A percentile compares a stretch with the other conserved stretches of the same genome.
Conservation (phyloP, 2,888 invertebrate genomes). For the Agrochola litura region DNA sequence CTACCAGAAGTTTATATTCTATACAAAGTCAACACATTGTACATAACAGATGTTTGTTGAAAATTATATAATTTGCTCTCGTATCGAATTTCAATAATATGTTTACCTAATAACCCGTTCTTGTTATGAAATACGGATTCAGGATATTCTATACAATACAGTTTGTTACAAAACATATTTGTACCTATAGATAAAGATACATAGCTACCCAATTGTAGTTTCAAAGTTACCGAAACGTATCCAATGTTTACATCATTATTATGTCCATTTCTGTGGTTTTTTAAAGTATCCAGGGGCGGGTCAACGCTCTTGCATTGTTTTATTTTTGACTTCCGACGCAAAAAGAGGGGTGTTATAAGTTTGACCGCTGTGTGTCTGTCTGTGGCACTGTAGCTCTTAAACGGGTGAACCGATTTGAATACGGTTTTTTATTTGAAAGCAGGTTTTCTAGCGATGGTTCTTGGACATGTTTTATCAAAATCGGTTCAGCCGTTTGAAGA, state of each 20-base stretch:
- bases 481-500: too few relatives aligned
- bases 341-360: too few relatives aligned
- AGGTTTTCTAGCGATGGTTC: too few relatives aligned
- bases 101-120: conserved; percentile 13
- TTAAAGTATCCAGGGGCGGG: background rate
- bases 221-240: background rate
- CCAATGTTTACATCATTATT: background rate
- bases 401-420: too few relatives aligned
- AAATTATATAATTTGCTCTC: conserved; percentile 21
- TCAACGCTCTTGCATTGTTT: too few relatives aligned
- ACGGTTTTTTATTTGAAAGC: too few relatives aligned
- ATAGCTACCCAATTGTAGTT: background rate
- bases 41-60: conserved; percentile 35
- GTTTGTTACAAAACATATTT: background rate
- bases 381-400: too few relatives aligned
- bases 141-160: conserved; percentile 26
- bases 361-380: too few relatives aligned
- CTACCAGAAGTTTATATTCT: background rate
- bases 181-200: background rate
- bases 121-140: conserved; percentile 31
- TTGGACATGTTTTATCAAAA: too few relatives aligned
- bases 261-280: background rate
- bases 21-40: conserved; percentile 36
- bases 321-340: too few relatives aligned
- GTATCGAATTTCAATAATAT: conserved; percentile 37